Evolutionary conservation across 2,113 vertebrate species (phyloP), one percentile per base, ranked within the genome.

Genomic region (Heterotilapia buettikoferi): DNA sequence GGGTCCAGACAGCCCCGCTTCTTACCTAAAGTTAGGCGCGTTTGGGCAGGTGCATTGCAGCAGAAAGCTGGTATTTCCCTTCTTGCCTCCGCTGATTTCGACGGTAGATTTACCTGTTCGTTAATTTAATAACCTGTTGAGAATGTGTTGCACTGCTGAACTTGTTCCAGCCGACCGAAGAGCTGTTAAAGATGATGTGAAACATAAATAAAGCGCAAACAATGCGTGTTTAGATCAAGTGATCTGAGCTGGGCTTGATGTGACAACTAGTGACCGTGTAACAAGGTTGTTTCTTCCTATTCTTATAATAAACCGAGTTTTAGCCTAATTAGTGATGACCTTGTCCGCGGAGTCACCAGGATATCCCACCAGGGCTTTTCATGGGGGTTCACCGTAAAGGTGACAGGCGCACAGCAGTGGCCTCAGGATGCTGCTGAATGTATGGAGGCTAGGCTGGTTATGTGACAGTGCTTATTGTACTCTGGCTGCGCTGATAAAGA

Each of bases 21-120:
- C 82, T 85, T 52, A 13, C 82, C 24, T 43, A 88, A 96, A 95
- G 90, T 95, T 94, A 61, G 80, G 80, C 54, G 89, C 86, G 84
- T 93, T 92, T 87, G 85, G 18, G 80, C 91, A 96, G 96, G 95
- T 96, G 96, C 96, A 96, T 95, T 96, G 96, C 96, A 96, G 96
- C 93, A 96, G 94, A 95, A 83, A 84, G 61, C 78, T 36, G 24
- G 3, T 86, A 85, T 90, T 89, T 73, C 31, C 33, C 26, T 73
- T n/a, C 36, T 83, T 79, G 76, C 26, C 71, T 86, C 61, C 45
- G 66, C 57, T 47, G 61, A 56, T 26, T 29, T 80, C 83, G 61
- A 84, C 61, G 83, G 24, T 3, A 38, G 14, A 59, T 63, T 24
- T 47, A 89, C 87, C 87, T 81, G 84, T 82, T 83, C 50, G 63